phyloP scores from a whole-genome alignment of 1,140 invertebrate species.

The Heliconius congener region DNA sequence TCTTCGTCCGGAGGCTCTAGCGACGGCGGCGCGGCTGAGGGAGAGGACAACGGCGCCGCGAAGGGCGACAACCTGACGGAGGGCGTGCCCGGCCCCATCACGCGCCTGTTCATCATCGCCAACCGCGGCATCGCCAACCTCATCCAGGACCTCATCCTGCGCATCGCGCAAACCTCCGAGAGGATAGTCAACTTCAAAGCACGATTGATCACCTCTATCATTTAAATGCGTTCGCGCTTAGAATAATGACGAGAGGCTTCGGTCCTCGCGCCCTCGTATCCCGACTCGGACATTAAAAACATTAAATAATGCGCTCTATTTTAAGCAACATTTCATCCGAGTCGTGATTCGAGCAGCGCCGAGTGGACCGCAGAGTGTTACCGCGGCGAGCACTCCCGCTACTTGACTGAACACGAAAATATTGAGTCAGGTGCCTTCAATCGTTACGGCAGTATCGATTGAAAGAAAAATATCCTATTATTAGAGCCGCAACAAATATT shows the following conservation, averaged over 20 bases:
- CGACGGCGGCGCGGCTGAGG: conserved; percentile 82
- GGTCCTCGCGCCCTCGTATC: conserved; percentile 35
- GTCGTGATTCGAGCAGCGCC: conserved; percentile 29
- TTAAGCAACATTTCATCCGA: not conserved
- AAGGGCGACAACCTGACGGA: conserved; percentile 85
- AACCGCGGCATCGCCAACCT: conserved; percentile 92
- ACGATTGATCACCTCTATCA: conserved; percentile 92
- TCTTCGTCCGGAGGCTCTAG: conserved; percentile 85
- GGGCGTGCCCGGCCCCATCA: conserved; percentile 92
- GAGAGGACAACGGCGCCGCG: conserved; percentile 79
- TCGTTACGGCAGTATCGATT: conserved; percentile 28
- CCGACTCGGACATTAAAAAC: conserved; percentile 25
- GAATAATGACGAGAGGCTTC: conserved; percentile 52
- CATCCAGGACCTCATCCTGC: conserved; percentile 92
- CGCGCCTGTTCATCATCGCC: conserved; percentile 90
- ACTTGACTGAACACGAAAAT: conserved; percentile 53
- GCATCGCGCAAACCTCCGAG: conserved; percentile 92
- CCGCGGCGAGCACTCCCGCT: conserved; percentile 47
- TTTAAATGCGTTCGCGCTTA: conserved; percentile 82
- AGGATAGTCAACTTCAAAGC: conserved; percentile 95
- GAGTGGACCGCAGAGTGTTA: conserved; percentile 23
- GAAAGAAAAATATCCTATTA: conserved; percentile 26
- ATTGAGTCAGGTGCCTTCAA: conserved; percentile 32
- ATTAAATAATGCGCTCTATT: not conserved
- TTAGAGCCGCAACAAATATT: conserved; percentile 23